Evolutionary conservation across 2,888 invertebrate genomes (phyloP).

Genomic region (Nudaria mundana): DNA sequence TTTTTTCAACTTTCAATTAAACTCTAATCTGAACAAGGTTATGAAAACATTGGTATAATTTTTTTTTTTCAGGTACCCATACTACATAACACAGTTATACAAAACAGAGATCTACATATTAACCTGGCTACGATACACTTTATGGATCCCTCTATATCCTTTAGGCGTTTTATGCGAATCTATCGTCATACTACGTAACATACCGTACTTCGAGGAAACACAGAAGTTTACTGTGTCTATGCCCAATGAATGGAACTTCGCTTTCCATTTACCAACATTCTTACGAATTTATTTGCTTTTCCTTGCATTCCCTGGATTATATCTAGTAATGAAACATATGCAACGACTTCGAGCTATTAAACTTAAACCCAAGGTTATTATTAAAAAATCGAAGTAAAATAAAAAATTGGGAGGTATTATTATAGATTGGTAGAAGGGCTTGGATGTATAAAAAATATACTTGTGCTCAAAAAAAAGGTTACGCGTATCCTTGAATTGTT

Average conservation of each 20-base stretch:
- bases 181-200: slow-evolving; percentile 88
- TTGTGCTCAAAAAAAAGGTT: slow-evolving; percentile 2
- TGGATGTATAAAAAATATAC: not conserved
- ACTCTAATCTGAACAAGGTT: too few relatives aligned
- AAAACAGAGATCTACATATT: slow-evolving; percentile 87
- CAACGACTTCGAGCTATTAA: slow-evolving; percentile 86
- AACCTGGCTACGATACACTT: slow-evolving; percentile 95
- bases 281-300: slow-evolving; percentile 89
- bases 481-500: not conserved
- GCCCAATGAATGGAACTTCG: slow-evolving; percentile 92
- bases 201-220: slow-evolving; percentile 94
- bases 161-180: slow-evolving; percentile 94
- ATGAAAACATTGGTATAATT: too few relatives aligned
- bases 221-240: slow-evolving; percentile 86
- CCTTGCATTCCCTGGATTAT: slow-evolving; percentile 88
- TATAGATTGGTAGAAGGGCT: not conserved
- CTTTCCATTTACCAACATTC: slow-evolving; percentile 91
- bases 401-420: too few relatives aligned
- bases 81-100: slow-evolving; percentile 91
- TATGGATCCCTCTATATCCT: slow-evolving; percentile 97
- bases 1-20: too few relatives aligned
- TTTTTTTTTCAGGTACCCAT: slow-evolving; percentile 88
- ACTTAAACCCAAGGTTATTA: slow-evolving; percentile 74
- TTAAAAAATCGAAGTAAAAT: slow-evolving; percentile 64
- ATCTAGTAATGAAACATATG: slow-evolving; percentile 92